A percentile compares a stretch with the other conserved stretches of the same genome.
phyloP scores from a whole-genome alignment of 2,888 invertebrate genomes.

The Himalopsyche tibetana region DNA sequence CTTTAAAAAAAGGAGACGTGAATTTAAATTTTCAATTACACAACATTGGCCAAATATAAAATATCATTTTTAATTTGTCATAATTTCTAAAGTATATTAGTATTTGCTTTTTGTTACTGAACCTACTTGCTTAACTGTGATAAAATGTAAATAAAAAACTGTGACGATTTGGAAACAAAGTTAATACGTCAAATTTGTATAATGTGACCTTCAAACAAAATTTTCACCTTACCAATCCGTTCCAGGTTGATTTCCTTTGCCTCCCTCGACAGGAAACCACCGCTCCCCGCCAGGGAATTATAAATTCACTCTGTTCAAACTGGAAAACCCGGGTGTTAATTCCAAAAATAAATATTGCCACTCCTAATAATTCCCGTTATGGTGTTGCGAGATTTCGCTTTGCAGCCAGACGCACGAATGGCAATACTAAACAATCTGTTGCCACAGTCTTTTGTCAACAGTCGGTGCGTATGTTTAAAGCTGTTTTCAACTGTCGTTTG shows the following conservation, averaged over 20 bases:
- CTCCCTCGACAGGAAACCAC: background rate
- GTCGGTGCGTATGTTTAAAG: background rate
- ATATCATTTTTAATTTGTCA: too few species aligned
- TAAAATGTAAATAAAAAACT: too few species aligned
- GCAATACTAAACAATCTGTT: conserved; percentile 41
- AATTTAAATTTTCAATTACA: too few species aligned
- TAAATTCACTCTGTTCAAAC: conserved; percentile 62
- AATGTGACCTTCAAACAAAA: too few species aligned
- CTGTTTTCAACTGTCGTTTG: conserved; percentile 24
- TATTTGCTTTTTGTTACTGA: too few species aligned
- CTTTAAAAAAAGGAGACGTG: too few species aligned
- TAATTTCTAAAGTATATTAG: too few species aligned
- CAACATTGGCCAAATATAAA: too few species aligned
- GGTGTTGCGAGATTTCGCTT: conserved; percentile 49
- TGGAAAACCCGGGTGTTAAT: conserved; percentile 61
- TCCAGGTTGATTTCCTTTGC: background rate
- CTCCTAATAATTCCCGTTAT: conserved; percentile 58
- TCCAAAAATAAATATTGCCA: conserved; percentile 65
- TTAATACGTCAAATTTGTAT: too few species aligned
- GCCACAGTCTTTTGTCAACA: conserved; percentile 44
- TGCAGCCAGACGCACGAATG: conserved; percentile 34
- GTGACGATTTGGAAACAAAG: too few species aligned
- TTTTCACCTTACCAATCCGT: background rate
- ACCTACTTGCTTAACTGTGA: too few species aligned
- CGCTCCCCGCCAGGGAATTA: conserved; percentile 52